Percentiles rank a stretch among this genome's conserved stretches.
These are phyloP conservation scores for Phlogophora meticulosa DNA, from an alignment of 2,888 invertebrate species.

Conservation along the genomic window DNA sequence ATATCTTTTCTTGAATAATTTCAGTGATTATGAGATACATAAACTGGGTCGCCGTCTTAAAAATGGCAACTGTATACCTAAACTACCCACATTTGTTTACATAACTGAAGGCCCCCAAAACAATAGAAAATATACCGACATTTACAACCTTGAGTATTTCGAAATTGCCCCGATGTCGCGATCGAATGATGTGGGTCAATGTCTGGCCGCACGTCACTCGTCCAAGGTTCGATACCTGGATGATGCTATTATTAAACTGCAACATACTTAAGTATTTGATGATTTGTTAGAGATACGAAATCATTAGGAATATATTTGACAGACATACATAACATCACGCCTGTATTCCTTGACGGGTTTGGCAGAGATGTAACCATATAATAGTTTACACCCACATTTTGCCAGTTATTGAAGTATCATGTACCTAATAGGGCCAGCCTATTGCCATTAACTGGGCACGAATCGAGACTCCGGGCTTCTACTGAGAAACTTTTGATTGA, in stretches of 20 bases:
- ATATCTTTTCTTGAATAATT: too few species aligned
- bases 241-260: slow-evolving; percentile 39
- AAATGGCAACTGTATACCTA: background rate
- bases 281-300: background rate
- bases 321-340: too few species aligned
- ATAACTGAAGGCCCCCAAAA: slow-evolving; percentile 27
- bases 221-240: slow-evolving; percentile 67
- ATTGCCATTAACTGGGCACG: too few species aligned
- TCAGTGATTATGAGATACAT: background rate
- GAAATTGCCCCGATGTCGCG: slow-evolving; percentile 51
- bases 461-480: too few species aligned
- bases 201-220: slow-evolving; percentile 61
- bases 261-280: slow-evolving; percentile 31
- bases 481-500: too few species aligned
- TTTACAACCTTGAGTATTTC: slow-evolving; percentile 51
- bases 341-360: too few species aligned
- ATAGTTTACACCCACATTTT: too few species aligned
- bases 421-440: too few species aligned
- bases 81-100: slow-evolving; percentile 36
- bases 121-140: slow-evolving; percentile 44
- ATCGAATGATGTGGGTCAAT: slow-evolving; percentile 65
- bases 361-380: too few species aligned
- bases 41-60: slow-evolving; percentile 25
- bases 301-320: background rate
- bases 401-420: too few species aligned